These are phyloP conservation scores for Choristoneura rosaceana DNA, from an alignment of 2,888 invertebrate species.

Conservation along the genomic window DNA sequence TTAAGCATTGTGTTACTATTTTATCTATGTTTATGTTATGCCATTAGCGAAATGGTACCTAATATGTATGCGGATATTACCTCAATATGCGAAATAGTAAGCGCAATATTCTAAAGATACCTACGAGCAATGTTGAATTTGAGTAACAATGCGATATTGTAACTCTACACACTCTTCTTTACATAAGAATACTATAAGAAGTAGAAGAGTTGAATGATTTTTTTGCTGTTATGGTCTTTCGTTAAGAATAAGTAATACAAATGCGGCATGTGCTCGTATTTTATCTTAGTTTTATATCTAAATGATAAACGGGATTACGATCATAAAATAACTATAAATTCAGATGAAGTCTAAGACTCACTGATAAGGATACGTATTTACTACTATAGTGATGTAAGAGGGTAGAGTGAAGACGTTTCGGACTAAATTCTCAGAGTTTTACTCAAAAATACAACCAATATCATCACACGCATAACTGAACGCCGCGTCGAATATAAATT, in stretches of 20 bases:
- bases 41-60: too few relatives aligned
- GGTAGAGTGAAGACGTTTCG: not conserved
- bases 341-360: conserved; percentile 17
- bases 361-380: not conserved
- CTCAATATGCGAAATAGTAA: too few relatives aligned
- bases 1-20: too few relatives aligned
- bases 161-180: too few relatives aligned
- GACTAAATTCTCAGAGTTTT: not conserved
- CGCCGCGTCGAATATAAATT: not conserved
- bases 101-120: too few relatives aligned
- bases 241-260: not conserved
- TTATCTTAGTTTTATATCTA: conserved; percentile 37
- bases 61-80: too few relatives aligned
- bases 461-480: not conserved
- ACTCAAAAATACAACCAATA: not conserved
- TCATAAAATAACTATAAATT: conserved; percentile 26
- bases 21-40: too few relatives aligned
- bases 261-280: conserved; percentile 8
- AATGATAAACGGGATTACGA: conserved; percentile 34
- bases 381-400: not conserved
- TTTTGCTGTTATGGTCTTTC: too few relatives aligned
- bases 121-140: too few relatives aligned
- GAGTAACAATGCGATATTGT: too few relatives aligned
- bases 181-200: too few relatives aligned
- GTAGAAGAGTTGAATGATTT: too few relatives aligned